A percentile compares a stretch with the other conserved stretches of the same genome.
These are phyloP conservation scores for Neofelis nebulosa DNA, from an alignment of 2,113 vertebrate genomes.

Conservation along the genomic window DNA sequence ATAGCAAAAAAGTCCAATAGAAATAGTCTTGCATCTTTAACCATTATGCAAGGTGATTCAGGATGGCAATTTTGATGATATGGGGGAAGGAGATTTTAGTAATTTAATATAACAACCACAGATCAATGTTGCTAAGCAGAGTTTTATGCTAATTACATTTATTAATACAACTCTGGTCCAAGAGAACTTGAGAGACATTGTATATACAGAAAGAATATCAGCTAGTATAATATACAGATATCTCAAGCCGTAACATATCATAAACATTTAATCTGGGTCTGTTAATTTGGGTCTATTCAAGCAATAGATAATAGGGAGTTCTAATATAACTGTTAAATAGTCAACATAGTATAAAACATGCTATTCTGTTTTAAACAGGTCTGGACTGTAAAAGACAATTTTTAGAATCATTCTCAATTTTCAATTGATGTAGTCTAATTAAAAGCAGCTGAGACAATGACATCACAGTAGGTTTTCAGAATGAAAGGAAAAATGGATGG, in stretches of 20 bases:
- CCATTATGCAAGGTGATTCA: not conserved
- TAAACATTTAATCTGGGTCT: not conserved
- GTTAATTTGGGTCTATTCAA: slow-evolving; percentile 12
- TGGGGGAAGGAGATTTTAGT: not conserved
- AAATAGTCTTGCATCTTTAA: not conserved
- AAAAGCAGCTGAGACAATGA: slow-evolving; percentile 17
- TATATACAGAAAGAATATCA: not conserved
- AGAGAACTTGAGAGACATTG: not conserved
- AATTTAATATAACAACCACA: not conserved
- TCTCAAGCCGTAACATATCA: not conserved
- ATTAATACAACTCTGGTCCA: not conserved
- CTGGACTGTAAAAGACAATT: not conserved
- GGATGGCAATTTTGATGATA: not conserved
- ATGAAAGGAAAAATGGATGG: not conserved
- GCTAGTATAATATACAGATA: not conserved
- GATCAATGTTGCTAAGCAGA: not conserved
- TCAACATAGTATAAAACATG: not conserved
- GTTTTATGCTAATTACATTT: not conserved
- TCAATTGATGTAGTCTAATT: not conserved
- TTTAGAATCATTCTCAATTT: slow-evolving; percentile 7
- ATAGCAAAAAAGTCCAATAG: not conserved
- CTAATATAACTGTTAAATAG: not conserved
- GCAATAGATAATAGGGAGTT: not conserved
- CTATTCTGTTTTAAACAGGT: not conserved
- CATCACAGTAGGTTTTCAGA: not conserved